Conservation (phyloP, 2,797 vertebrate species). For the Sciurus vulgaris region DNA sequence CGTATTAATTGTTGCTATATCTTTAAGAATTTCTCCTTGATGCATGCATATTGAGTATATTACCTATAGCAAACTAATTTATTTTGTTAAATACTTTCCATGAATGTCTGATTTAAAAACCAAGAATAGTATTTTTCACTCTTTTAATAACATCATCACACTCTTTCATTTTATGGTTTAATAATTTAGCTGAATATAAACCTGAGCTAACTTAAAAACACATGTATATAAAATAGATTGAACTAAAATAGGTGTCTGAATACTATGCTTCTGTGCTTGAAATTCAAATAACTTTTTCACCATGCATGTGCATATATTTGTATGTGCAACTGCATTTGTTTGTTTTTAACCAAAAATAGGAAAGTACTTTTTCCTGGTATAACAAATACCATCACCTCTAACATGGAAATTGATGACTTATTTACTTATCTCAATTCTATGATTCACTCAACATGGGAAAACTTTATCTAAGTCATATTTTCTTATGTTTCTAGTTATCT, state of each 20-base stretch:
- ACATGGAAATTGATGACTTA: not conserved
- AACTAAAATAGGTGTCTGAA: not conserved
- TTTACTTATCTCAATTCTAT: not conserved
- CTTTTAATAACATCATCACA: not conserved
- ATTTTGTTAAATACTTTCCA: not conserved
- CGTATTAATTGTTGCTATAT: constrained; percentile 61
- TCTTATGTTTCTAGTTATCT: not conserved
- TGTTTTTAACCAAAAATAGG: not conserved
- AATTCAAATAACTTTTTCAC: not conserved
- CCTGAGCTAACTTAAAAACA: not conserved
- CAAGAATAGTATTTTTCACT: not conserved
- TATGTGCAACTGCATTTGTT: not conserved
- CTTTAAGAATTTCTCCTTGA: constrained; percentile 21
- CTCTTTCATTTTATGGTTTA: not conserved
- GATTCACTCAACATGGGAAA: not conserved
- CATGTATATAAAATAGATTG: not conserved
- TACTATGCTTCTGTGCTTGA: not conserved
- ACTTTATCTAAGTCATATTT: not conserved
- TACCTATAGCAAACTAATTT: not conserved
- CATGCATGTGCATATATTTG: not conserved
- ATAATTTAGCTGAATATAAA: not conserved
- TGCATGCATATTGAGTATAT: not conserved
- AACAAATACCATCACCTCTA: not conserved
- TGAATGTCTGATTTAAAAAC: not conserved
- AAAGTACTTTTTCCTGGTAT: not conserved